These are phyloP conservation scores for Scartelaos histophorus DNA, from an alignment of 2,113 vertebrate genomes.

Conservation along the genomic window DNA sequence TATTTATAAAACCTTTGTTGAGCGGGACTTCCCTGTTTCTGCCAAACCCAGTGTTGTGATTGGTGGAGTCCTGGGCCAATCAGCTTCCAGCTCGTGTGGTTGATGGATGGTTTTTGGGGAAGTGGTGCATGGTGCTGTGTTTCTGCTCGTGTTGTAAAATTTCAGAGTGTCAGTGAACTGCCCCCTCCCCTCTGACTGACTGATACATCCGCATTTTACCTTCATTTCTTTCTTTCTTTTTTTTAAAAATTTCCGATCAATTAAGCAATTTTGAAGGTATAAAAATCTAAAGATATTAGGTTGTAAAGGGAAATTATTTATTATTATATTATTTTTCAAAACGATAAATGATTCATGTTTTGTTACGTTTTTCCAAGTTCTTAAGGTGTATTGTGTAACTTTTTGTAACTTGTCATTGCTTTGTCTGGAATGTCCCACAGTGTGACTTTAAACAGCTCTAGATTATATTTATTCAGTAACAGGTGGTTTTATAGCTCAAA, in stretches of 20 bases:
- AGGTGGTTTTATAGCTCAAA: no score
- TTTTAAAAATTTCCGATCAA: background rate
- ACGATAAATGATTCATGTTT: background rate
- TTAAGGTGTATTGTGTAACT: background rate
- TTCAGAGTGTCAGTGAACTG: conserved; percentile 50
- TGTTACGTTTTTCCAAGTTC: background rate
- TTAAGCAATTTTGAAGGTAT: background rate
- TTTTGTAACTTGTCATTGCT: no score
- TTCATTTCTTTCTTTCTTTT: background rate
- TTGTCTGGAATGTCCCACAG: no score
- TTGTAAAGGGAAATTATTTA: background rate
- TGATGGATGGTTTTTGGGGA: conserved; percentile 7
- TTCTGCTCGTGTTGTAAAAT: conserved; percentile 60
- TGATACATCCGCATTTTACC: background rate
- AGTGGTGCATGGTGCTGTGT: conserved; percentile 61
- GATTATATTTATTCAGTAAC: no score
- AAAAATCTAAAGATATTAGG: background rate
- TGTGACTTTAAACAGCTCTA: no score
- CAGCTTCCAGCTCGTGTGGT: conserved; percentile 9
- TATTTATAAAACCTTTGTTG: background rate
- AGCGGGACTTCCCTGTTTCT: background rate
- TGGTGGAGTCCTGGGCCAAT: conserved; percentile 12
- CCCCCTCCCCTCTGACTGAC: conserved; percentile 45
- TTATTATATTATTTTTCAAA: background rate
- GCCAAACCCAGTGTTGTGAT: conserved; percentile 14